Evolutionary conservation across 2,797 vertebrate genomes (phyloP).

Genomic region (Mormyrops attenuatus): DNA sequence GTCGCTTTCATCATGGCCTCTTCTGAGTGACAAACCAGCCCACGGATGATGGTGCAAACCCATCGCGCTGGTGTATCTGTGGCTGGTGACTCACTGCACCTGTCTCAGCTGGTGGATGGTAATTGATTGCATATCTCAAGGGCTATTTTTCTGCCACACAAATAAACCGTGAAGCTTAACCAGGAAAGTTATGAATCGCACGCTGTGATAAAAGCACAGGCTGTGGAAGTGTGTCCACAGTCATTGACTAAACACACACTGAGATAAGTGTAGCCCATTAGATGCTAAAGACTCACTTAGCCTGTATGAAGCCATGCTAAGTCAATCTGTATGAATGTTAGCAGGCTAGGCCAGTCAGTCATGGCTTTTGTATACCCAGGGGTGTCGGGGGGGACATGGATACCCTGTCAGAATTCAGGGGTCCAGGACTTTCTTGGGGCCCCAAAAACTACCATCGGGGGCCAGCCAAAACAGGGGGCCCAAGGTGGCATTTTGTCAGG

Average conservation of each 20-base stretch:
- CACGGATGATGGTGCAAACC: not conserved
- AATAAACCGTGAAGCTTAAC: not conserved
- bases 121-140: not conserved
- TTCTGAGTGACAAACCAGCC: not conserved
- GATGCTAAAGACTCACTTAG: not conserved
- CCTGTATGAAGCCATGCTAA: not conserved
- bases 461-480: not conserved
- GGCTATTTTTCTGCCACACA: not conserved
- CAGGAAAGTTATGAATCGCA: not conserved
- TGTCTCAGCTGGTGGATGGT: not conserved
- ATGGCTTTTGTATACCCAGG: not conserved
- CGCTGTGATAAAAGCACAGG: not conserved
- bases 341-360: not conserved
- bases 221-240: not conserved
- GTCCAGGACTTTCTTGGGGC: not conserved
- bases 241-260: not conserved
- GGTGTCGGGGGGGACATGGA: not conserved
- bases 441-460: not conserved
- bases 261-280: not conserved
- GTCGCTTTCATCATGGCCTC: not conserved
- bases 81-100: not conserved
- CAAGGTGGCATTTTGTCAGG: not conserved
- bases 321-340: not conserved
- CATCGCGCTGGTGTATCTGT: not conserved
- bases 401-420: not conserved